Evolutionary conservation across 2,888 invertebrate species (phyloP), one percentile per base, ranked within the genome.

Genomic region (Cephus nigrinus): DNA sequence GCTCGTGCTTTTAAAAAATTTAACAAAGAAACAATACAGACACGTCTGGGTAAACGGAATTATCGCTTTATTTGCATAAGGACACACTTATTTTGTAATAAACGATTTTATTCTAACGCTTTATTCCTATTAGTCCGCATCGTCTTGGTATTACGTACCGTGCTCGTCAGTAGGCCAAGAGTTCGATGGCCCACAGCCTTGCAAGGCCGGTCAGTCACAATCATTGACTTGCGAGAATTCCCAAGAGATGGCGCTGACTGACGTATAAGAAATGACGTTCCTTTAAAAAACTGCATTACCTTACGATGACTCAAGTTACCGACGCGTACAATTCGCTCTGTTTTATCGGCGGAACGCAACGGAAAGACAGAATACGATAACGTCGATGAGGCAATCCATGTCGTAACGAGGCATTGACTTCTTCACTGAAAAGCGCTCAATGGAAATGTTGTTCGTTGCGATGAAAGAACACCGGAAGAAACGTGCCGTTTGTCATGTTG

Each of bases 171-270:
- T 90, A 88, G 89, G 89, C 85, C 89, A 87, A 86, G 87, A 86
- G 90, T 89, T 90, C 89, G 89, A 89, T 86, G 90, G 87, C 90
- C 90, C 85, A 85, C 87, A 90, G 90, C 90, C 90, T 90, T 90
- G 90, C 90, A 90, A 90, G 90, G 90, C 87, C 90, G 89, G 84
- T 82, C 82, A 78, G 72, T 73, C 69, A 23, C 15, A 55, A 55
- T 23, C 55, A 23, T 55, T 55, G 55, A 55, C 55, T 55, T 55
- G 23, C 55, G 55, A 23, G 55, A 55, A 55, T 55, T 55, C 55
- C 55, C 23, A 55, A 55, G 55, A 55, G 55, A 55, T 55, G 55
- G 55, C 55, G 55, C 55, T 23, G 55, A 55, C 15, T 23, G 55
- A 9, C 23, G 55, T 55, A 2, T 23, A 55, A 55, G 55, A 15